phyloP scores from a whole-genome alignment of 2,113 vertebrate species.

The Mirza zaza region DNA sequence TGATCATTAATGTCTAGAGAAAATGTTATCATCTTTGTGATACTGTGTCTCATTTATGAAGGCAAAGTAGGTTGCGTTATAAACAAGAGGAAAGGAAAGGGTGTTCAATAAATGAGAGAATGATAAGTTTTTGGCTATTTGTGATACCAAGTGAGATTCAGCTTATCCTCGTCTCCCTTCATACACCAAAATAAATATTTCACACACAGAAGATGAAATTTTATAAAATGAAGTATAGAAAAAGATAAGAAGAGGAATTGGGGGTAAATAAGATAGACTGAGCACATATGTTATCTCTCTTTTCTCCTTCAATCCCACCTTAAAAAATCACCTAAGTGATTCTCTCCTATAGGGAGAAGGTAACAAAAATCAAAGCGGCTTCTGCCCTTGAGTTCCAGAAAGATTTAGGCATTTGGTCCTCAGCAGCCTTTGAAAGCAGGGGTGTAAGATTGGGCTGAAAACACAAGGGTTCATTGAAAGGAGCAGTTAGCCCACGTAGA shows the following conservation, averaged over 20 bases:
- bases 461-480: background rate
- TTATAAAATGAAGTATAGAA: background rate
- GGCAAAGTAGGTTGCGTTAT: background rate
- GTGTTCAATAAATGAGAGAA: background rate
- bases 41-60: background rate
- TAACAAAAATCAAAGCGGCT: background rate
- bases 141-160: background rate
- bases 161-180: background rate
- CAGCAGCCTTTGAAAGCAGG: background rate
- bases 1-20: background rate
- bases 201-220: background rate
- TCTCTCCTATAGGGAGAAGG: background rate
- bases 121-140: background rate
- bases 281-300: background rate
- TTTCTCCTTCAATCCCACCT: background rate
- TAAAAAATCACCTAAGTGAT: background rate
- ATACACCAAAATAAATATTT: constrained; percentile 5
- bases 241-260: background rate
- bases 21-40: background rate
- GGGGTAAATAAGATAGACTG: background rate
- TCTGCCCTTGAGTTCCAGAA: background rate
- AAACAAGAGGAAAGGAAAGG: background rate
- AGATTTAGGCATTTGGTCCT: background rate
- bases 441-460: background rate
- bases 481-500: background rate